Evolutionary conservation across 2,113 vertebrate species (phyloP), one percentile per base, ranked within the genome.

Genomic region (Cariama cristata): DNA sequence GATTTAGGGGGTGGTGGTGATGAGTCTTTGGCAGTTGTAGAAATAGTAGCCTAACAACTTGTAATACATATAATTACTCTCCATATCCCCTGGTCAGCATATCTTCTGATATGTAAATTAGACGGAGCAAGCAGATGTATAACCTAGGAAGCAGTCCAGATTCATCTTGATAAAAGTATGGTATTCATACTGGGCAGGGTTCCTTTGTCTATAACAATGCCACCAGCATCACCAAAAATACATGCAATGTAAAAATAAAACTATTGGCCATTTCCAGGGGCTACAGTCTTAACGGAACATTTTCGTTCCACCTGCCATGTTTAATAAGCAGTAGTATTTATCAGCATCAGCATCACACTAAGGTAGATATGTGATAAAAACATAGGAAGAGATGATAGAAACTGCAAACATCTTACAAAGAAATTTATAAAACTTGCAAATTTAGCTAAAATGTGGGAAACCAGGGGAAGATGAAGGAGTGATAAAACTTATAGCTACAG

Each of bases 51-150:
- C 97, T 97, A 97, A 94, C 97, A 97, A 97, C 92, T 97, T 97
- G 93, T 97, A 97, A 96, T 97, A 95, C 94, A 94, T 97, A 91
- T 97, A 97, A 98, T 98, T 98, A 98, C 95, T 97, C 96, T 92
- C 93, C 67, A 73, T 95, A 97, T 97, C 94, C 93, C 86, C 96
- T 97, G 96, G 96, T 97, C 97, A 98, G 94, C 96, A 96, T 97
- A 96, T 97, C 96, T 97, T 97, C 96, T 97, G 95, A 96, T 96
- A 97, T 98, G 97, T 93, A 98, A 98, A 98, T 98, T 93, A 97
- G 93, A 96, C 73, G 66, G 96, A 95, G 86, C 91, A 91, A 96
- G 95, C 95, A 97, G 96, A 97, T 97, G 96, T 98, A 97, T 97
- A 98, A 97, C 96, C 97, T 96, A 97, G 96, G 96, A 97, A 97